These are phyloP conservation scores for Nephotettix cincticeps DNA, from an alignment of 1,140 invertebrate genomes.

Conservation along the genomic window DNA sequence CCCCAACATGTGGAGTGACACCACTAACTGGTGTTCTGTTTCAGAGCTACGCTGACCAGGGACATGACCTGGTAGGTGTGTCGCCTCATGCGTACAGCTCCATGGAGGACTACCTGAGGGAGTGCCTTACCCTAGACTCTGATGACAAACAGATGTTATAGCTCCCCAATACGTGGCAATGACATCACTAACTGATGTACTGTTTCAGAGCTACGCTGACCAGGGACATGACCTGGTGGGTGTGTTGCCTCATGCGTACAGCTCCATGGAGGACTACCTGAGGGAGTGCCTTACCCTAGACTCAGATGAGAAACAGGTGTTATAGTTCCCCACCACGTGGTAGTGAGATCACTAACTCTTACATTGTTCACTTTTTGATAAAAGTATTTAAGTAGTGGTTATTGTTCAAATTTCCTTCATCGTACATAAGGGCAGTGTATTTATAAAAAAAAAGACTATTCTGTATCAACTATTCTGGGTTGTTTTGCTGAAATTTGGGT, in stretches of 20 bases:
- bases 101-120: constrained; percentile 81
- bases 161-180: background rate
- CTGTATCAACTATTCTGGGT: too few species aligned
- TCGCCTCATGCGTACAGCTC: constrained; percentile 80
- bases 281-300: constrained; percentile 80
- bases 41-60: constrained; percentile 82
- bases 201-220: constrained; percentile 74
- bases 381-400: background rate
- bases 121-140: constrained; percentile 80
- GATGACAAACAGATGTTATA: constrained; percentile 46
- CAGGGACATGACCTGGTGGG: constrained; percentile 75
- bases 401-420: too few species aligned
- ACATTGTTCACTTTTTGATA: background rate
- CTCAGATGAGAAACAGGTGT: constrained; percentile 52
- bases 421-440: too few species aligned
- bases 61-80: constrained; percentile 71
- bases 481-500: too few species aligned
- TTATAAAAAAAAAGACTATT: too few species aligned
- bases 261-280: constrained; percentile 83
- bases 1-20: too few species aligned
- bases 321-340: background rate
- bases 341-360: background rate
- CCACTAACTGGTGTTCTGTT: constrained; percentile 40
- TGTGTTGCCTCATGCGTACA: constrained; percentile 79
- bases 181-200: background rate